These are phyloP conservation scores for Ceramica pisi DNA, from an alignment of 2,888 invertebrate species.

Conservation along the genomic window DNA sequence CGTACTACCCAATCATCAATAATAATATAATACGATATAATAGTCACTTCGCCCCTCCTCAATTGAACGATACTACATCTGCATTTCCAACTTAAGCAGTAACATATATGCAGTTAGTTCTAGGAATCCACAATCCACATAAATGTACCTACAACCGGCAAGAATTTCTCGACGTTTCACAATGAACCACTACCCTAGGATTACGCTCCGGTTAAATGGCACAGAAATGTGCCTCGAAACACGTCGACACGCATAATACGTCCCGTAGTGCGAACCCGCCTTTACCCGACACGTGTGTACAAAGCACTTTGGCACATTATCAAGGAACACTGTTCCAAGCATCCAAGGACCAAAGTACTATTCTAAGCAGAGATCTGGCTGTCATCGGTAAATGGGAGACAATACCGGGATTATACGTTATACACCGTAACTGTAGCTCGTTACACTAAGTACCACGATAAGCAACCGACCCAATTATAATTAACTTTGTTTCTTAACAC, in stretches of 20 bases:
- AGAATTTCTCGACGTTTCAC: constrained; percentile 27
- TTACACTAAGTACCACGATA: constrained; percentile 43
- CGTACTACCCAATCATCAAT: no score
- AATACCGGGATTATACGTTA: constrained; percentile 70
- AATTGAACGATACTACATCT: not conserved
- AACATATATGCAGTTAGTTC: constrained; percentile 10
- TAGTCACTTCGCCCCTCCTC: not conserved
- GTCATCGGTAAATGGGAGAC: constrained; percentile 64
- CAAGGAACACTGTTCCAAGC: constrained; percentile 47
- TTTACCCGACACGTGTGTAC: constrained; percentile 47
- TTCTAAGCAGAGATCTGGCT: constrained; percentile 41
- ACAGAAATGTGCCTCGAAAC: constrained; percentile 49
- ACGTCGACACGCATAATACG: constrained; percentile 40
- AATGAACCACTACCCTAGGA: constrained; percentile 24
- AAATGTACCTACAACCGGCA: not conserved
- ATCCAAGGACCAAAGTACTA: constrained; percentile 31
- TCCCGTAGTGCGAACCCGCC: constrained; percentile 32
- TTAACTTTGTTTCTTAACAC: constrained; percentile 50
- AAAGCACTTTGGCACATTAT: constrained; percentile 61
- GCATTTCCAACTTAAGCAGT: not conserved
- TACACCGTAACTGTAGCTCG: constrained; percentile 60
- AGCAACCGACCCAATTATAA: constrained; percentile 56
- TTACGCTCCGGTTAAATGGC: constrained; percentile 48
- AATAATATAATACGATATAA: no score
- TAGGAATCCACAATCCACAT: not conserved